These are phyloP conservation scores for Nanger granti DNA, from an alignment of 2,113 vertebrate species.

Conservation along the genomic window DNA sequence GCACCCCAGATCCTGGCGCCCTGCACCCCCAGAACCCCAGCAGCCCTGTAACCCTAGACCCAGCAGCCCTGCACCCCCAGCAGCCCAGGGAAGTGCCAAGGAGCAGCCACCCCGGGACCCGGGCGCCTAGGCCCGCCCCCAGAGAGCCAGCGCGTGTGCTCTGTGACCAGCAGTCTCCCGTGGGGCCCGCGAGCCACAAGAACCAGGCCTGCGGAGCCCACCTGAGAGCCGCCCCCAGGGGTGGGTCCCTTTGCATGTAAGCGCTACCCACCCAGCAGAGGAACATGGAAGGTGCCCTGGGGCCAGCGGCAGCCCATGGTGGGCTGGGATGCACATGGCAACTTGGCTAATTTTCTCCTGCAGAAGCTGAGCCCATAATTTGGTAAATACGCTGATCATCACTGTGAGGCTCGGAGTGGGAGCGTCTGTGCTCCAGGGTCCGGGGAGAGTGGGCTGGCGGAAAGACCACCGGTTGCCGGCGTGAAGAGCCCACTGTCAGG, in stretches of 20 bases:
- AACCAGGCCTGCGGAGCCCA: rapidly evolving
- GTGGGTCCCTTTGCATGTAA: rapidly evolving
- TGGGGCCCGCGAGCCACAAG: rapidly evolving
- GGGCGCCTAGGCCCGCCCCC: not conserved
- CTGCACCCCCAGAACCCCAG: not conserved
- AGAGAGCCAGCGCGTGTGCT: no score
- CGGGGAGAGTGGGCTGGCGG: rapidly evolving
- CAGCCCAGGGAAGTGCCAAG: not conserved
- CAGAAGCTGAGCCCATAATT: not conserved
- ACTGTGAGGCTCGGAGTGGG: rapidly evolving
- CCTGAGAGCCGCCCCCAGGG: rapidly evolving
- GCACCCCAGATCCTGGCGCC: not conserved
- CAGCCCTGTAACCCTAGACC: not conserved
- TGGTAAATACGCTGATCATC: not conserved
- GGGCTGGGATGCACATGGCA: not conserved
- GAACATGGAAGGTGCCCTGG: not conserved
- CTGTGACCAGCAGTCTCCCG: rapidly evolving
- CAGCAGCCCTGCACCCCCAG: no score
- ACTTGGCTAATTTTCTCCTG: not conserved
- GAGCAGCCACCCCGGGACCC: not conserved
- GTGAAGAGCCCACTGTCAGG: rapidly evolving
- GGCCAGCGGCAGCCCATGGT: not conserved
- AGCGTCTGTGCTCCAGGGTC: not conserved
- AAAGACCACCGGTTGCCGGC: rapidly evolving
- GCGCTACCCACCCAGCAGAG: not conserved